Evolutionary conservation across 2,113 vertebrate genomes (phyloP).

Genomic region (Lepidiolamprologus cunningtoni): DNA sequence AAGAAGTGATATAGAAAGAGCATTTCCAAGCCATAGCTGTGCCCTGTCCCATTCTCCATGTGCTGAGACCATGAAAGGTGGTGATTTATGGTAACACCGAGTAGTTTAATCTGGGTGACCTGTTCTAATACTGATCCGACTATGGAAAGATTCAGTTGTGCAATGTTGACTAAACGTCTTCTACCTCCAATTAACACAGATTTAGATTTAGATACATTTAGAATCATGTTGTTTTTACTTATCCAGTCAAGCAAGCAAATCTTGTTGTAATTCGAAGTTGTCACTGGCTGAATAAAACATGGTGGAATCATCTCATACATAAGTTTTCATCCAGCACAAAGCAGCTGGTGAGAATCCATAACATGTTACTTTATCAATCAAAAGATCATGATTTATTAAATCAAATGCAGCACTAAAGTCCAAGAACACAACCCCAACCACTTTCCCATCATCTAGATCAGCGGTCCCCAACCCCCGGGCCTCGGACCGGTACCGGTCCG

Average conservation of each 20-base stretch:
- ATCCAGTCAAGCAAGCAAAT: neutral
- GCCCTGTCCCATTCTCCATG: neutral
- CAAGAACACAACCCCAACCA: neutral
- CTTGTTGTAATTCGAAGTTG: neutral
- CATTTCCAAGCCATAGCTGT: neutral
- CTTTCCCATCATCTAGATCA: neutral
- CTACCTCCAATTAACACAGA: neutral
- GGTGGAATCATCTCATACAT: neutral
- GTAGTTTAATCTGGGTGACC: neutral
- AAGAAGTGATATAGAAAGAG: neutral
- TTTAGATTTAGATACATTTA: too few species aligned
- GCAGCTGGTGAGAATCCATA: neutral
- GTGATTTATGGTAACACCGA: neutral
- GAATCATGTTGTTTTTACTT: neutral
- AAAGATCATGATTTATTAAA: neutral
- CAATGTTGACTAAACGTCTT: neutral
- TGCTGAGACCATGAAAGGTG: neutral
- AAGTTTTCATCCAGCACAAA: neutral
- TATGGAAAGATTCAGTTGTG: neutral
- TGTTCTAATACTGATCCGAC: neutral
- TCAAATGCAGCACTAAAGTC: neutral
- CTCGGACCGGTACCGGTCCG: too few species aligned
- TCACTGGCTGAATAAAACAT: neutral
- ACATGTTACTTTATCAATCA: neutral
- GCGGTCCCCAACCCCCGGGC: too few species aligned